A percentile compares a stretch with the other conserved stretches of the same genome.
These are phyloP conservation scores for Pseudomyrmex dendroicus DNA, from an alignment of 1,140 invertebrate species.

Conservation along the genomic window DNA sequence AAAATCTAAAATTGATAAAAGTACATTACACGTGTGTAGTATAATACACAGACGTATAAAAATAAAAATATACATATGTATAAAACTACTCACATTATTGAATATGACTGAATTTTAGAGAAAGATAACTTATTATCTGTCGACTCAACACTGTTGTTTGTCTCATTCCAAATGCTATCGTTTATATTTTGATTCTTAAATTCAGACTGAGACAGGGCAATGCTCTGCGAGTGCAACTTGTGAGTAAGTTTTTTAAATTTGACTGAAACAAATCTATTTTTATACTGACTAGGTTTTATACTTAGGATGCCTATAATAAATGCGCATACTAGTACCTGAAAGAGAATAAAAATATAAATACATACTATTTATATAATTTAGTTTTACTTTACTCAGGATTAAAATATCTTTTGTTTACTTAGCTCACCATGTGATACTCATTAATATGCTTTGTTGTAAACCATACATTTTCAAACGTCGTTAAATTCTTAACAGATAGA, in stretches of 20 bases:
- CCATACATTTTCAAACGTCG: conserved; percentile 69
- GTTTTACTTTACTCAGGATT: neutral
- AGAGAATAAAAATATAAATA: conserved; percentile 40
- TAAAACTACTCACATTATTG: conserved; percentile 69
- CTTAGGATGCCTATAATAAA: conserved; percentile 77
- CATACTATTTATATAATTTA: conserved; percentile 28
- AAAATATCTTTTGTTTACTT: conserved; percentile 26
- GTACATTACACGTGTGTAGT: neutral
- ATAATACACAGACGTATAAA: neutral
- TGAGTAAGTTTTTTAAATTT: conserved; percentile 70
- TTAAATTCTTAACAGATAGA: conserved; percentile 65
- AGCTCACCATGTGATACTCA: conserved; percentile 78
- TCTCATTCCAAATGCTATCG: conserved; percentile 15
- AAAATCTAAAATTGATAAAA: conserved; percentile 41
- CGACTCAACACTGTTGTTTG: conserved; percentile 42
- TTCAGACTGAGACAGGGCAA: neutral
- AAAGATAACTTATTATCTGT: conserved; percentile 63
- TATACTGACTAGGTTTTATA: conserved; percentile 70
- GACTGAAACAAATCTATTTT: conserved; percentile 55
- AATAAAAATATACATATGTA: conserved; percentile 44
- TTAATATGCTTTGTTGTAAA: conserved; percentile 71
- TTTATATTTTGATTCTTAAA: conserved; percentile 11
- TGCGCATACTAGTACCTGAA: conserved; percentile 72
- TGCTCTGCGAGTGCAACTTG: conserved; percentile 27
- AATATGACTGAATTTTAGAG: conserved; percentile 68